Percentiles rank a stretch among this genome's conserved stretches.
Evolutionary conservation across 2,113 vertebrate species (phyloP).

Genomic region (Numida meleagris): DNA sequence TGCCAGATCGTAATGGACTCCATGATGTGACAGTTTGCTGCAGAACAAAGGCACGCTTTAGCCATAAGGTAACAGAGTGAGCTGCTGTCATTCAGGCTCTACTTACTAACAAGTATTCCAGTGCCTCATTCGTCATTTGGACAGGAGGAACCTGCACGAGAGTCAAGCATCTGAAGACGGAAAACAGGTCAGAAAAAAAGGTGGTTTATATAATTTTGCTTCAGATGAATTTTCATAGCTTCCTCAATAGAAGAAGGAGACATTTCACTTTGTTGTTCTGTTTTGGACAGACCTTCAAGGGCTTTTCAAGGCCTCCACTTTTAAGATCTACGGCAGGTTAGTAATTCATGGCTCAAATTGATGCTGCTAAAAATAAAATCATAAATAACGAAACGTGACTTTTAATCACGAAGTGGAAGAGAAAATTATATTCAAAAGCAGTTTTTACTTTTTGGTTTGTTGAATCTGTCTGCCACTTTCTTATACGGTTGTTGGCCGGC

Average conservation of each 20-base stretch:
- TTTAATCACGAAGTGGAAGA: background rate
- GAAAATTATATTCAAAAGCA: background rate
- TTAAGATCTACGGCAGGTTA: background rate
- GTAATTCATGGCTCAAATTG: background rate
- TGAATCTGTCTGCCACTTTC: background rate
- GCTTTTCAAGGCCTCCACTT: background rate
- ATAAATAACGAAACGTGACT: background rate
- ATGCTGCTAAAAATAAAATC: background rate
- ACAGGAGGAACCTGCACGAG: background rate
- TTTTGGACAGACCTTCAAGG: background rate
- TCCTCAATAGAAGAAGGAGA: background rate
- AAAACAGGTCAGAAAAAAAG: background rate
- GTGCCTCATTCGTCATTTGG: background rate
- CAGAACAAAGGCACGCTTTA: background rate
- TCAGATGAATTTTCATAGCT: background rate
- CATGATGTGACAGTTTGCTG: background rate
- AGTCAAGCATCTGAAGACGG: background rate
- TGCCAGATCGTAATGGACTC: background rate
- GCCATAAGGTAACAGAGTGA: accelerated
- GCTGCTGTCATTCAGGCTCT: background rate
- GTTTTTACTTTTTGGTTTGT: background rate
- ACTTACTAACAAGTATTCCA: background rate
- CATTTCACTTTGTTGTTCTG: background rate
- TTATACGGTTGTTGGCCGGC: background rate
- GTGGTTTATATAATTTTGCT: background rate